Conservation (phyloP, 2,888 invertebrate genomes). For the Athalia cordata region DNA sequence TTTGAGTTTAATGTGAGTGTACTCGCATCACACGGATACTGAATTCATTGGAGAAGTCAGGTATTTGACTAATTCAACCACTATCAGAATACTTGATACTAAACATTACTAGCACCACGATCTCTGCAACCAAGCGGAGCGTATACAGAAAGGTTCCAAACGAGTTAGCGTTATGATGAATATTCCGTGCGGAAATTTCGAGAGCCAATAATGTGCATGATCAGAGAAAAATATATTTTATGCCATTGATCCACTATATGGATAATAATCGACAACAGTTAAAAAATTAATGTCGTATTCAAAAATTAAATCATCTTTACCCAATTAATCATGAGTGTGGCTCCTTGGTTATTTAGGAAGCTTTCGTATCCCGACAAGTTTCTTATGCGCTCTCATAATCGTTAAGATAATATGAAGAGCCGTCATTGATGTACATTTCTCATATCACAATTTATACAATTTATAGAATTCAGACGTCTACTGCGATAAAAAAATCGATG, state of each 20-base stretch:
- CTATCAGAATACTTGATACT: neutral
- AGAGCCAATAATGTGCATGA: neutral
- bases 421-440: neutral
- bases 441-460: constrained; percentile 26
- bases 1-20: constrained; percentile 17
- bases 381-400: too few species aligned
- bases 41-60: neutral
- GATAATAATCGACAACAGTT: neutral
- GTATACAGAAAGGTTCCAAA: constrained; percentile 20
- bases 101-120: neutral
- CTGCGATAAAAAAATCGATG: neutral
- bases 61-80: neutral
- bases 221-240: constrained; percentile 23
- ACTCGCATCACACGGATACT: constrained; percentile 11
- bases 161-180: neutral
- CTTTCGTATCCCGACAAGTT: too few species aligned
- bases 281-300: constrained; percentile 33
- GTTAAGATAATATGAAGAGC: too few species aligned
- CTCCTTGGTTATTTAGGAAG: too few species aligned
- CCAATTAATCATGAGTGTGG: too few species aligned
- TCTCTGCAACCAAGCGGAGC: constrained; percentile 3
- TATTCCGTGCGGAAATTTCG: neutral
- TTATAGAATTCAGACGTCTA: neutral
- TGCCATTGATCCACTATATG: neutral
- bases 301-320: too few species aligned